Evolutionary conservation across 2,113 vertebrate genomes (phyloP).

Genomic region (Sinocyclocheilus anshuiensis): DNA sequence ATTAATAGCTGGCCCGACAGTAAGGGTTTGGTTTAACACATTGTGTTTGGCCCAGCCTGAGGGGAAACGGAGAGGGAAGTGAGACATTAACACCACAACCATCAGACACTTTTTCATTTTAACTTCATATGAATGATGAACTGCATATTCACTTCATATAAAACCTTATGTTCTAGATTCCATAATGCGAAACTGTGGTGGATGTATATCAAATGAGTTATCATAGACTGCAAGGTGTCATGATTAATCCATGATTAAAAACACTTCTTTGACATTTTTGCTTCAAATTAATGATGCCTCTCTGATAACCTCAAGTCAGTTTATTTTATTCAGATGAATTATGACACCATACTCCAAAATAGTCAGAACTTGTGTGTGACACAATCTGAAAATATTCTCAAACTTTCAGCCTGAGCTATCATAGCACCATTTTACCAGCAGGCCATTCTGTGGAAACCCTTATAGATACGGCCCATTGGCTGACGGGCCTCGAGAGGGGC

Average conservation of each 20-base stretch:
- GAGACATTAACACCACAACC: slow-evolving; percentile 70
- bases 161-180: not conserved
- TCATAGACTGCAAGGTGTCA: not conserved
- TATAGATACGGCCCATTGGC: not conserved
- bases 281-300: not conserved
- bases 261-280: not conserved
- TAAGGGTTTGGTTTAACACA: slow-evolving; percentile 79
- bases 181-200: not conserved
- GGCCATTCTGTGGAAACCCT: slow-evolving; percentile 22
- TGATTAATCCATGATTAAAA: not conserved
- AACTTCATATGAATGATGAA: slow-evolving; percentile 56
- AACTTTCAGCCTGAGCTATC: slow-evolving; percentile 6
- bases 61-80: slow-evolving; percentile 81
- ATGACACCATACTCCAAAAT: not conserved
- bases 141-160: slow-evolving; percentile 40
- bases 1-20: slow-evolving; percentile 78
- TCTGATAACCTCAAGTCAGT: not conserved
- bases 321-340: not conserved
- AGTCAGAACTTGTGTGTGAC: not conserved
- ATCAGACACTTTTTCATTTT: slow-evolving; percentile 67
- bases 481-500: slow-evolving; percentile 31
- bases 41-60: slow-evolving; percentile 70
- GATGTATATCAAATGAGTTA: not conserved
- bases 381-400: slow-evolving; percentile 43
- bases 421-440: not conserved